Evolutionary conservation across 2,113 vertebrate species (phyloP), one percentile per base, ranked within the genome.

Genomic region (Tachuris rubrigastra): DNA sequence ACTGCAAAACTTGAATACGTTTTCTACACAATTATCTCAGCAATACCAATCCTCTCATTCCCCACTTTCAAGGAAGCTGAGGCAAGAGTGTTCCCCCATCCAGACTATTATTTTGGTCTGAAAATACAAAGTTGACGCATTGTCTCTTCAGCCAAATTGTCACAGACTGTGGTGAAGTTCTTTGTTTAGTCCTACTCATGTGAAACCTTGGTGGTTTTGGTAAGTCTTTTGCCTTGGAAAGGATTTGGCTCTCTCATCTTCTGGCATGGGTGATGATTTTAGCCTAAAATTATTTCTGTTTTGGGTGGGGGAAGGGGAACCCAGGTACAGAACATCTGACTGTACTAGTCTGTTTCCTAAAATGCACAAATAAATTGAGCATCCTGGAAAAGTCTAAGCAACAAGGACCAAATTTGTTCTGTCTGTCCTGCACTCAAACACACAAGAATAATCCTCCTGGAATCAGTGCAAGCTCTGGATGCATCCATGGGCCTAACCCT

Each of bases 301-400:
- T 84, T 9, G 27, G 77, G 65, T 60, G 85, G 93, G 91, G 68
- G 41, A 90, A 81, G 77, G 94, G 72, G 77, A 84, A 76, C 58
- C 74, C 69, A 92, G 85, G 73, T 81, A 95, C 90, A 93, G 93
- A 86, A 92, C 27, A 56, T 76, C 66, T 63, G 84, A 62, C 84
- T 92, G 76, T 95, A 93, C 83, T 91, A 73, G 62, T 72, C 80
- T 93, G 77, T 95, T 93, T 96, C 82, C 88, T 96, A 75, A 96
- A 93, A 94, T 96, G 86, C 90, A 96, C 86, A 96, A 96, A 96
- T 96, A 96, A 97, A 96, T 84, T 73, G 76, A 96, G 95, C 93
- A 96, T 96, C 90, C 96, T 97, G 96, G 76, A 96, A 90, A 96
- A 96, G 68, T 87, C 12, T 10, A 89, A 96, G 74, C 87, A 79